phyloP scores from a whole-genome alignment of 2,113 vertebrate species.

The Cyprinus carpio region DNA sequence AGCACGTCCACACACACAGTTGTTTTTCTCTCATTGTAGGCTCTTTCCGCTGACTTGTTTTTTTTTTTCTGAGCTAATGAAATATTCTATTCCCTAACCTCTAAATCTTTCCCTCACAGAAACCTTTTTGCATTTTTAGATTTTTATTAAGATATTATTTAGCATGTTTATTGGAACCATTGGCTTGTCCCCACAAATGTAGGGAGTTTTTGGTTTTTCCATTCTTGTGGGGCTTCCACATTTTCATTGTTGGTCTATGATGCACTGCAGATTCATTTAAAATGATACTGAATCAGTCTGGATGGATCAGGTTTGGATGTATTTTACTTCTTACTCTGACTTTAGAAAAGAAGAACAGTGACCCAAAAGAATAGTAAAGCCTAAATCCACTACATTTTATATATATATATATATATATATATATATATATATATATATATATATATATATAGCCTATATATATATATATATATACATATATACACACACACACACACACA shows the following conservation, averaged over 20 bases:
- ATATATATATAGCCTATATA: too few species aligned
- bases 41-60: background rate
- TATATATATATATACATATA: too few species aligned
- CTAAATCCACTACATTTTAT: too few species aligned
- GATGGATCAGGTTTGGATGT: background rate
- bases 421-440: too few species aligned
- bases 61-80: background rate
- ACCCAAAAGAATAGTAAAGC: too few species aligned
- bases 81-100: background rate
- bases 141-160: background rate
- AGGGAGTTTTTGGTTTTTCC: background rate
- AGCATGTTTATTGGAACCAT: background rate
- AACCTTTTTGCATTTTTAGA: background rate
- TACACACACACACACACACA: too few species aligned
- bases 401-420: too few species aligned
- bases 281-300: background rate
- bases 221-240: background rate
- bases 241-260: background rate
- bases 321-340: background rate
- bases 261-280: background rate
- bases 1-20: conserved; percentile 57
- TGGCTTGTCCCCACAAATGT: background rate
- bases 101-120: background rate
- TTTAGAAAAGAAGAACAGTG: background rate
- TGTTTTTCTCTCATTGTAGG: background rate